These are phyloP conservation scores for rat (Rattus norvegicus) DNA, from an alignment of 2,113 vertebrate species.

Conservation along the genomic window GRCr8 NC_086039.1:6000001-6000500, in stretches of 20 bases:
- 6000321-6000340: slow-evolving; percentile 41
- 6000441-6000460: slow-evolving; percentile 30
- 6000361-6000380: slow-evolving; percentile 9
- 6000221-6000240: slow-evolving; percentile 34
- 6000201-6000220: neutral
- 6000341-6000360: slow-evolving; percentile 45
- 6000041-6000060: slow-evolving; percentile 88
- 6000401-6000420: slow-evolving; percentile 37
- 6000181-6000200: slow-evolving; percentile 43
- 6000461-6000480: slow-evolving; percentile 22
- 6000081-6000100: slow-evolving; percentile 82
- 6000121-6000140: neutral
- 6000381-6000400: slow-evolving; percentile 13
- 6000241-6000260: slow-evolving; percentile 69
- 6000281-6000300: slow-evolving; percentile 25
- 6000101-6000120: slow-evolving; percentile 66
- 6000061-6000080: slow-evolving; percentile 86
- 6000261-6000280: slow-evolving; percentile 47
- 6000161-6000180: slow-evolving; percentile 52
- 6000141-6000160: neutral
- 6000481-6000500: slow-evolving; percentile 44
- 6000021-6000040: slow-evolving; percentile 83
- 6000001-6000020: slow-evolving; percentile 82
- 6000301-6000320: slow-evolving; percentile 35
- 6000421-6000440: neutral